Evolutionary conservation across 2,113 vertebrate species (phyloP), one percentile per base, ranked within the genome.

Genomic region (Tauraco erythrolophus): DNA sequence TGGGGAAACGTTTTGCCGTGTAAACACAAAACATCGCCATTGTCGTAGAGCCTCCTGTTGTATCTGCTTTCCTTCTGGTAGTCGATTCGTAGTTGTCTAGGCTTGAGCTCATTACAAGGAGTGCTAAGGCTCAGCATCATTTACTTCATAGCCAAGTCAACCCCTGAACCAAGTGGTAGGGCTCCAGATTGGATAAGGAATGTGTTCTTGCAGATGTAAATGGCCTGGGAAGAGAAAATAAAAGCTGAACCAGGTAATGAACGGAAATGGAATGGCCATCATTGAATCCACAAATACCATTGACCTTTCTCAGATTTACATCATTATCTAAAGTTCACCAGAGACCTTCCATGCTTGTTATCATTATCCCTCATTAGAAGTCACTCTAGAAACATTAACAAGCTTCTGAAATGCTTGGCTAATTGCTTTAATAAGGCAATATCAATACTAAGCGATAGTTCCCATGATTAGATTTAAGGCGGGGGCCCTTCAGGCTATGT

Each of bases 281-380:
- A 94, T 66, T 41, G 78, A 94, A 97, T 95, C 89, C 84, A 92
- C 56, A 9, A 76, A 96, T 94, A 91, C 89, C 95, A 94, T 88
- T 97, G 97, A 97, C 94, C 95, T 97, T 96, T 97, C 96, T 96
- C 97, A 96, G 85, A 92, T 96, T 93, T 95, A 95, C 93, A 95
- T 96, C 96, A 97, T 98, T 98, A 97, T 91, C 90, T 95, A 94
- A 97, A 97, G 97, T 97, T 97, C 97, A 97, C 89, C 91, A 95
- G 96, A 97, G 96, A 96, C 94, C 92, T 97, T 96, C 96, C 95
- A 96, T 89, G 92, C 94, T 95, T 96, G 92, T 97, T 97, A 97
- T 96, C 95, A 97, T 98, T 97, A 97, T 95, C 94, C 89, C 94
- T 97, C 97, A 97, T 98, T 97, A 97, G 97, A 97, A 97, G 95